These are phyloP conservation scores for Diorhabda carinulata DNA, from an alignment of 1,140 invertebrate species.

Conservation along the genomic window DNA sequence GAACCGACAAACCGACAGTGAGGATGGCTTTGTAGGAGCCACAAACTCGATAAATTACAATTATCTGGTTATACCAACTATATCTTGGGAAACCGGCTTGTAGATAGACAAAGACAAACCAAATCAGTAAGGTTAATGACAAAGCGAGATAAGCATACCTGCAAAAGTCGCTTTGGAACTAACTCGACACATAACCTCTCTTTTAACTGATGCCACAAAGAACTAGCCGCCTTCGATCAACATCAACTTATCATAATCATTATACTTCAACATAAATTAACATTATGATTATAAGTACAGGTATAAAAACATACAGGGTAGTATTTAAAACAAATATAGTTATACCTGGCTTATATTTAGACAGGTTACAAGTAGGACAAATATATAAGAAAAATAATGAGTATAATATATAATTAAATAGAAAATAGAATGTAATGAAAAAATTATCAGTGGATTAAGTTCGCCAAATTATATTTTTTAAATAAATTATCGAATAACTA, in stretches of 20 bases:
- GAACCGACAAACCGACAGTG: slow-evolving; percentile 18
- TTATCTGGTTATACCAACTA: slow-evolving; percentile 35
- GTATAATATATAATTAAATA: no score
- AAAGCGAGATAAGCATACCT: slow-evolving; percentile 18
- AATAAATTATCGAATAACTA: no score
- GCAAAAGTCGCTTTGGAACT: slow-evolving; percentile 10
- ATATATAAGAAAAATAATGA: no score
- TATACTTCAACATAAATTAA: slow-evolving; percentile 22
- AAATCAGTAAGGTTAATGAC: background rate
- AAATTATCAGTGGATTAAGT: no score
- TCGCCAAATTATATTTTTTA: no score
- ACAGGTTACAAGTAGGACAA: no score
- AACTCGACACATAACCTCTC: slow-evolving; percentile 16
- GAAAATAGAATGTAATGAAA: no score
- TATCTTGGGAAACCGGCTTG: slow-evolving; percentile 10
- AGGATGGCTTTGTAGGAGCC: slow-evolving; percentile 22
- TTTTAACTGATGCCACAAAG: slow-evolving; percentile 9
- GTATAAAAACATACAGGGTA: background rate
- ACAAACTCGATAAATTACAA: slow-evolving; percentile 41
- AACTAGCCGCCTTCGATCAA: slow-evolving; percentile 20
- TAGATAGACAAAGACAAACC: slow-evolving; percentile 14
- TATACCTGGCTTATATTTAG: no score
- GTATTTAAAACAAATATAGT: background rate
- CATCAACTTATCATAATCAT: slow-evolving; percentile 23
- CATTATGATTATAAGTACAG: slow-evolving; percentile 16